Conservation (phyloP, 1,140 invertebrate species). For the Hydropsyche tenuis region DNA sequence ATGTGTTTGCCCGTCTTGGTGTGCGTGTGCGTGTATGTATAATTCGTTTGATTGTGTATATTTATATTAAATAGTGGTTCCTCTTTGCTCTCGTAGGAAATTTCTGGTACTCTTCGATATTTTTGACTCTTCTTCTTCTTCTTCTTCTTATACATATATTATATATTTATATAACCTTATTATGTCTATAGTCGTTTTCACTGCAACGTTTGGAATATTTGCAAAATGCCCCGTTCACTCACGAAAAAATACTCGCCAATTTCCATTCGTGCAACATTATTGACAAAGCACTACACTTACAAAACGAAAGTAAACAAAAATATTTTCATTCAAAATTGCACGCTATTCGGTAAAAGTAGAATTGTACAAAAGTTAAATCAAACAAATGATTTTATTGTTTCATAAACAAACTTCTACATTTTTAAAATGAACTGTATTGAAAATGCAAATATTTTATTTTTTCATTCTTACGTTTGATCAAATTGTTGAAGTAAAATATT, state of each 20-base stretch:
- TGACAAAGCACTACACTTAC: too few relatives aligned
- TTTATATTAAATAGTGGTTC: constrained; percentile 31
- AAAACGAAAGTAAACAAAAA: too few relatives aligned
- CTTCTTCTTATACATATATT: background rate
- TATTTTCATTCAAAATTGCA: too few relatives aligned
- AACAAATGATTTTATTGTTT: too few relatives aligned
- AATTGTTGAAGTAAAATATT: too few relatives aligned
- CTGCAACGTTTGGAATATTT: constrained; percentile 27
- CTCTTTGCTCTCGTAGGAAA: constrained; percentile 31
- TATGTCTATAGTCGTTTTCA: constrained; percentile 20
- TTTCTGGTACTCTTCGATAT: constrained; percentile 30
- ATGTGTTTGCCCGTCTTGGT: constrained; percentile 47
- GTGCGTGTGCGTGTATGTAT: constrained; percentile 46
- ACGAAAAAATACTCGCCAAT: background rate
- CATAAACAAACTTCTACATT: too few relatives aligned
- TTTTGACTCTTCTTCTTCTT: constrained; percentile 31
- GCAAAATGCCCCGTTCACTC: constrained; percentile 17
- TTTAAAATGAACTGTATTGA: too few relatives aligned
- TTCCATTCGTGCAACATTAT: too few relatives aligned
- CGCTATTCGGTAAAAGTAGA: too few relatives aligned
- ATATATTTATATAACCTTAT: constrained; percentile 2
- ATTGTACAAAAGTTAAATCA: too few relatives aligned
- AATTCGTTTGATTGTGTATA: constrained; percentile 47
- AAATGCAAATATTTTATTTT: too few relatives aligned
- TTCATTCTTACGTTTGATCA: too few relatives aligned